phyloP scores from a whole-genome alignment of 2,113 vertebrate species.

The Salvator merianae region DNA sequence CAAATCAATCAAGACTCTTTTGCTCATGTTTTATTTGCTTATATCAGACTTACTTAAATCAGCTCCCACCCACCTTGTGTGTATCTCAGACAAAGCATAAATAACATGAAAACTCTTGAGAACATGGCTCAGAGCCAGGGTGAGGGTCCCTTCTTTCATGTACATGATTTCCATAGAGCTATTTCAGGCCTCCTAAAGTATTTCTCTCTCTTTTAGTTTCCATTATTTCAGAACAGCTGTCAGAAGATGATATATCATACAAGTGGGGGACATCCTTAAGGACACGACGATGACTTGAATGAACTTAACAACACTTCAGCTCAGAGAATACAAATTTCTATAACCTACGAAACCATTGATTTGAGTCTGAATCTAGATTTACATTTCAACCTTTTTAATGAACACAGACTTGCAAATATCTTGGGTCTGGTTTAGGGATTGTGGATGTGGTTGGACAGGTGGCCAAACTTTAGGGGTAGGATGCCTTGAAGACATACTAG shows the following conservation, averaged over 20 bases:
- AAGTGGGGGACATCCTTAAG: constrained; percentile 18
- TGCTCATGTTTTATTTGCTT: constrained; percentile 35
- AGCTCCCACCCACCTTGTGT: constrained; percentile 20
- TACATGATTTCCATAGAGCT: constrained; percentile 45
- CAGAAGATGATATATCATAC: constrained; percentile 31
- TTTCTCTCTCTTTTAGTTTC: constrained; percentile 40
- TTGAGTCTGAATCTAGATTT: too few species aligned
- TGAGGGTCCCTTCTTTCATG: constrained; percentile 42
- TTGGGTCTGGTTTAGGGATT: too few species aligned
- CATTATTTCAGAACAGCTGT: constrained; percentile 50
- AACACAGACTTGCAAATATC: too few species aligned
- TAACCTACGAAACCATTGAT: too few species aligned
- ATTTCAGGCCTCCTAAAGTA: neutral
- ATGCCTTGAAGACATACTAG: too few species aligned
- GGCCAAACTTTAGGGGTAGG: too few species aligned
- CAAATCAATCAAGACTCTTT: constrained; percentile 57
- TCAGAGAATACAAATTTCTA: too few species aligned
- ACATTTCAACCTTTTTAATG: too few species aligned
- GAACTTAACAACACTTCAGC: too few species aligned
- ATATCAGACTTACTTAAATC: constrained; percentile 56
- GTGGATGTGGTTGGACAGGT: too few species aligned
- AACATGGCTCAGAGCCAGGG: constrained; percentile 48
- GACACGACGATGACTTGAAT: neutral
- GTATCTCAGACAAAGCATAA: constrained; percentile 58
- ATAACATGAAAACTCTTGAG: constrained; percentile 53